Base-by-base conservation (phyloP, 92 coral and sea anemone genomes). In the Epizoanthus fatuus region DNA sequence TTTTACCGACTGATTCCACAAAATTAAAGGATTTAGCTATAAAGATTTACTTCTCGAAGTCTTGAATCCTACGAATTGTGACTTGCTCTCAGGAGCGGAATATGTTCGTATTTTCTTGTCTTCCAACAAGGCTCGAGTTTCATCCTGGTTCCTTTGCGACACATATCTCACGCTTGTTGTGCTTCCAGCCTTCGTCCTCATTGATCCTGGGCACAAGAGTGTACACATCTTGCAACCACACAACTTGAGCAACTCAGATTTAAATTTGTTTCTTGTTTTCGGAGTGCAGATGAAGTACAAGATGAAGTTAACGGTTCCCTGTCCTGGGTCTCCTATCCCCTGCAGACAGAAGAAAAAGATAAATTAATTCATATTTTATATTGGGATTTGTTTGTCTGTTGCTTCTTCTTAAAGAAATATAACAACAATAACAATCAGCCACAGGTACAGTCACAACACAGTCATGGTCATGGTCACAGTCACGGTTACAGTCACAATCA, bases 231-330 rank as follows among this genome's bases (percentile, higher is more conserved):
- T 62, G 67, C 20, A 66, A 37, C 72, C 2, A 66, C 75, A 70
- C 54, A 70, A 45, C 14, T 35, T 38, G 45, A 16, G 14, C 57
- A 70, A 4, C 57, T 70, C 75, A 37, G 55, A 42, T 47, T 32
- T 44, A 42, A 44, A 47, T 4, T 70, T 70, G 19, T 70, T 58
- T 45, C 75, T 19, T 6, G 75, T 70, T 39, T 70, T 70, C 35
- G 17, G 75, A 70, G 75, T 70, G 56, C 75, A 70, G 32, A 70
- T n/a, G 75, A 70, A 70, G 37, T 70, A 70, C 57, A 70, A 54
- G 19, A 70, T 16, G 20, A 70, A 70, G 57, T 29, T 70, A 3
- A 70, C 57, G 8, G 56, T 45, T 8, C 75, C 75, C 3, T 47
- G 54, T 7, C 57, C 37, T 14, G 75, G 57, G 56, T 70, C 75